These are phyloP conservation scores for Phengaris arion DNA, from an alignment of 2,888 invertebrate species.

Conservation along the genomic window DNA sequence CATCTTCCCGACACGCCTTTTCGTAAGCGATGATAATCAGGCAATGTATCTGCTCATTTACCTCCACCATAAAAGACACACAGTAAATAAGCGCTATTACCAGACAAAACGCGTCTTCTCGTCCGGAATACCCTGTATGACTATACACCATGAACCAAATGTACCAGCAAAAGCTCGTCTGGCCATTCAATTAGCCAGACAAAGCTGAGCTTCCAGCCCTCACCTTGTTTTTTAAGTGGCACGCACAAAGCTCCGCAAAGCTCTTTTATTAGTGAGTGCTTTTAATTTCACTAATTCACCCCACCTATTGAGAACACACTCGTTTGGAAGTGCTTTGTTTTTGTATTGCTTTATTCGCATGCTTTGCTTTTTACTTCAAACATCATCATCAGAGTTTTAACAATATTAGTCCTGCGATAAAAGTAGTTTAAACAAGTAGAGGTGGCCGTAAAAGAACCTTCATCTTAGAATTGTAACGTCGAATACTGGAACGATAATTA, in stretches of 20 bases:
- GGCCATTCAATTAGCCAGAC: constrained; percentile 18
- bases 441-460: no score
- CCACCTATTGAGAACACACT: background rate
- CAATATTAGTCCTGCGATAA: background rate
- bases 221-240: constrained; percentile 22
- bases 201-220: constrained; percentile 22
- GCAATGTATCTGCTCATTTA: no score
- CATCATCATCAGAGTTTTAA: background rate
- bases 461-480: no score
- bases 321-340: constrained; percentile 18
- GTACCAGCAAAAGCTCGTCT: constrained; percentile 20
- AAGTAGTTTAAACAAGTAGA: no score
- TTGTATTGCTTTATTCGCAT: constrained; percentile 5
- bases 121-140: background rate
- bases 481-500: no score
- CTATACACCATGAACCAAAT: constrained; percentile 1
- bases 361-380: background rate
- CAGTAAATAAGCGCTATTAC: background rate
- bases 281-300: constrained; percentile 23
- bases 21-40: no score
- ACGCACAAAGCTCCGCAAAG: constrained; percentile 22
- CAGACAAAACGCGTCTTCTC: background rate
- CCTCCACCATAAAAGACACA: background rate
- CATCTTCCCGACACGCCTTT: no score
- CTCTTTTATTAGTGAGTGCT: constrained; percentile 25